phyloP scores from a whole-genome alignment of 2,888 invertebrate genomes.

The Trachelus iudaicus region DNA sequence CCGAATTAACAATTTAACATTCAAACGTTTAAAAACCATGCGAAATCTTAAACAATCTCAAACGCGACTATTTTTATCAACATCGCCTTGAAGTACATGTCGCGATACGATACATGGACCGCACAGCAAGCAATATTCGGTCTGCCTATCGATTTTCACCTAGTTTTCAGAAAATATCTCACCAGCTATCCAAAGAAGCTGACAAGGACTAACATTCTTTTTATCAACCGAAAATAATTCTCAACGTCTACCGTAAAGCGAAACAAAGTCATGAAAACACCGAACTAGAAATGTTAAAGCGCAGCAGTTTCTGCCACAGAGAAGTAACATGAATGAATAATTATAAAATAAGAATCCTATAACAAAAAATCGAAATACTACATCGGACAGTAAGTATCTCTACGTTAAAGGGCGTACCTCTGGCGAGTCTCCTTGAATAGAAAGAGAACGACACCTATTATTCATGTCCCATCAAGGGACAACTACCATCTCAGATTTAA shows the following conservation, averaged over 20 bases:
- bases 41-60: background rate
- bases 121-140: background rate
- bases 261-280: background rate
- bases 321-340: background rate
- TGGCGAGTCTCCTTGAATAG: background rate
- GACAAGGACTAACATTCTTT: background rate
- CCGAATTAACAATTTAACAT: background rate
- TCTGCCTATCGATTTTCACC: slow-evolving; percentile 45
- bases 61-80: background rate
- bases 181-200: background rate
- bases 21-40: background rate
- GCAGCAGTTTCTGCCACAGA: background rate
- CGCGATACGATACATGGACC: background rate
- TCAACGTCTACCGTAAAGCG: background rate
- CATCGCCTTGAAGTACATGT: background rate
- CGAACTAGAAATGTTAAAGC: background rate
- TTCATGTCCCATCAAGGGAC: background rate
- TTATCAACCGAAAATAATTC: background rate
- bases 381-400: background rate
- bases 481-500: background rate
- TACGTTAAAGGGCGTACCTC: background rate
- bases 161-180: background rate
- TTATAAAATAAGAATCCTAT: background rate
- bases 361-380: background rate
- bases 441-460: background rate